Evolutionary conservation across 2,797 vertebrate species (phyloP), one percentile per base, ranked within the genome.

Genomic region (Dendrocincla tyrannina): DNA sequence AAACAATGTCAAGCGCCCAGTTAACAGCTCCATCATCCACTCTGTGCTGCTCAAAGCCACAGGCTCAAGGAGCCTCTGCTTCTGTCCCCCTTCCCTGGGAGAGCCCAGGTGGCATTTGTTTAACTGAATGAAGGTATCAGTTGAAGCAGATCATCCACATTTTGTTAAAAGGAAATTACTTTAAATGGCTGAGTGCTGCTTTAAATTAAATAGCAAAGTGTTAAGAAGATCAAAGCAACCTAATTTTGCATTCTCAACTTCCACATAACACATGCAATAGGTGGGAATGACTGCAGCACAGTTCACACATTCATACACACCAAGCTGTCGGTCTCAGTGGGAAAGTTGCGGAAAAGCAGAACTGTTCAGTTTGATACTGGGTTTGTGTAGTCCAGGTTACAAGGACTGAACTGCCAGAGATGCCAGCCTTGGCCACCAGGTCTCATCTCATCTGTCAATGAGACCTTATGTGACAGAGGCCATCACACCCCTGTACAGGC

Each of bases 181-280:
- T 84, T 11, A 59, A 94, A 67, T 17, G 15, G 19, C n/a, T 73
- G 67, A 13, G 5, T 35, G 5, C 24, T 25, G 47, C 72, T 82
- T 88, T 85, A 87, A 67, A 93, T 91, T 53, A 73, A 91, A 93
- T 44, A 87, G 77, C 28, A 33, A 86, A 85, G 59, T 0, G 42
- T 82, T 87, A 84, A 58, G 78, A 80, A 75, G 77, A 91, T 73
- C 47, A 67, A 92, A 95, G 77, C 80, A 93, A 77, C 44, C 83
- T 62, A 47, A 94, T 83, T 90, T 78, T 37, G 41, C 62, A 59
- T 87, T 95, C 84, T 87, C 68, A n/a, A 17, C 70, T 82, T 50
- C 59, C 44, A 59, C 20, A 35, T 87, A 69, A 79, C 86, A 67
- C 37, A 58, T 9, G 50, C 5, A 18, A 33, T 35, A 60, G 74